These are phyloP conservation scores for Neodon shergylaensis DNA, from an alignment of 2,113 vertebrate genomes.

Conservation along the genomic window DNA sequence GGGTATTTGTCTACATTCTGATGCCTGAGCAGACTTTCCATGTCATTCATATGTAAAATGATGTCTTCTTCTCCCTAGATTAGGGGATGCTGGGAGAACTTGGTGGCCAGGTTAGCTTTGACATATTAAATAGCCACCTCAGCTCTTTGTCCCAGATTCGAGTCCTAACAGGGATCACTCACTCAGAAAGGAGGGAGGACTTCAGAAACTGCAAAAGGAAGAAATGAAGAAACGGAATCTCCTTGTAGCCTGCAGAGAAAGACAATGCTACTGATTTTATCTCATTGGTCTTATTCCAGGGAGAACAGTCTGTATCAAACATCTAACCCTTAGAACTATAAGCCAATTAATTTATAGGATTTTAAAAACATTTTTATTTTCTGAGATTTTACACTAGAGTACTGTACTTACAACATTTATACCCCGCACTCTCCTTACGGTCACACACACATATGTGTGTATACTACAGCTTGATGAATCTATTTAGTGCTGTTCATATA, in stretches of 20 bases:
- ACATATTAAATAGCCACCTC: neutral
- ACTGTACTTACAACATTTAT: neutral
- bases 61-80: neutral
- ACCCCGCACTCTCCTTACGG: neutral
- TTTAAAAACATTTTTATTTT: too few species aligned
- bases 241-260: neutral
- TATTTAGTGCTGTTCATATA: neutral
- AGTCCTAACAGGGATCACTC: neutral
- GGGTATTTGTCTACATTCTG: neutral
- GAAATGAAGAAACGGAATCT: neutral
- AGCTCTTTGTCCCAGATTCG: neutral
- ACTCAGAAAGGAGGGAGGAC: neutral
- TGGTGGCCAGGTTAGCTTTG: neutral
- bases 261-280: neutral
- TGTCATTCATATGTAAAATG: slow-evolving; percentile 5
- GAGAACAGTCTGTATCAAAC: neutral
- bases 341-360: neutral
- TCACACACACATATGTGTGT: neutral
- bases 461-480: neutral
- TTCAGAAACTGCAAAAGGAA: neutral
- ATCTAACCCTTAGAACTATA: neutral
- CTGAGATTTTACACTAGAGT: neutral
- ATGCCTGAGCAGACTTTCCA: neutral
- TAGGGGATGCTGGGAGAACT: neutral
- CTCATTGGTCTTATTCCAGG: neutral